Evolutionary conservation across 35 echinoderm and acorn worm genomes (phyloP), one percentile per base, ranked within the genome.

Genomic region (Ptychodera flava): DNA sequence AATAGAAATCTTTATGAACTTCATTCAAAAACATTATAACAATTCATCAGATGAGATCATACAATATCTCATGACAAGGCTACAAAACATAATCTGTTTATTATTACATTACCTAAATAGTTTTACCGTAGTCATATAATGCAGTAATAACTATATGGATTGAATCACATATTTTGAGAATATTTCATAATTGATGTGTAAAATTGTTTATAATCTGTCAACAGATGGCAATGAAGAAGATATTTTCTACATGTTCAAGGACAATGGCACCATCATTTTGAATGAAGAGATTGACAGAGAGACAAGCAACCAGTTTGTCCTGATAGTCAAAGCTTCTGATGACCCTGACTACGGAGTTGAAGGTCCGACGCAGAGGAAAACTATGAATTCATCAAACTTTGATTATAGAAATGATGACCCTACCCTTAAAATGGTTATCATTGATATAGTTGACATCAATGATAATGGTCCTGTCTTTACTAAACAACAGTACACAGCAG

Each of bases 361-460:
- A 6, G 22, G 22, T 64, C 6, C 6, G 22, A 64, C 6, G 22
- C 45, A 64, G 6, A 64, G 45, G 22, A 64, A 22, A 64, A 22
- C 6, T 64, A 22, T 64, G 6, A 64, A 64, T 22, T 12, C 22
- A 64, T 12, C 45, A 12, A 64, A 64, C 22, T n/a, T n/a, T n/a
- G 45, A 64, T 64, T 12, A 64, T 64, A 6, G 6, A 64, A 64
- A 22, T 64, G 22, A 64, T 64, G 45, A 64, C 22, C 6, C 6
- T 22, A 64, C 6, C 22, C 6, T 64, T 22, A 64, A 64, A 22
- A 64, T 12, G 22, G 90, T 99, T 15, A 90, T 80, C 38, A 79
- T 99, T 76, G 77, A 93, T 64, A 86, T 99, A 33, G 52, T 36
- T 75, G 96, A 99, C 85, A 92, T 99, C 81, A 99, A 99, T 88